Percentiles rank a stretch among this genome's conserved stretches.
These are phyloP conservation scores for Phasia obesa DNA, from an alignment of 2,888 invertebrate species.

Conservation along the genomic window DNA sequence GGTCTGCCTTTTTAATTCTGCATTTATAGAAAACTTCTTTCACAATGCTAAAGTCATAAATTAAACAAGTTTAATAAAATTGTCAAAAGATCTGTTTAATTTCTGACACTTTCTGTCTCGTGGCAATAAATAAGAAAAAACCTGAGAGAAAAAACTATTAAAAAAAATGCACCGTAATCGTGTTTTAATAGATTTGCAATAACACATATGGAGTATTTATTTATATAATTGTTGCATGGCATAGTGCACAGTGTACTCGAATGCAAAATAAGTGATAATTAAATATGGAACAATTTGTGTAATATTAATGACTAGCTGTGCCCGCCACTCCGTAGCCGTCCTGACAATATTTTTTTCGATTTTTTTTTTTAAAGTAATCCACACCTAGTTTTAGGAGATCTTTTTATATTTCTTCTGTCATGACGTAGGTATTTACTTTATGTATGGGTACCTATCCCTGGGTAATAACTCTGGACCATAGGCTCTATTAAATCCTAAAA, in stretches of 20 bases:
- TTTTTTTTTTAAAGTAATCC: no score
- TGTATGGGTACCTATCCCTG: no score
- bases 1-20: slow-evolving; percentile 8
- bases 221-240: not conserved
- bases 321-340: no score
- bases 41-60: slow-evolving; percentile 62
- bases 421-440: no score
- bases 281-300: not conserved
- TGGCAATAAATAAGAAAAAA: slow-evolving; percentile 66
- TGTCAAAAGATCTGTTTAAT: slow-evolving; percentile 70
- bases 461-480: no score
- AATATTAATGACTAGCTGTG: no score
- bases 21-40: slow-evolving; percentile 40
- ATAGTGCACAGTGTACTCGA: slow-evolving; percentile 22
- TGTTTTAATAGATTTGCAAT: slow-evolving; percentile 36
- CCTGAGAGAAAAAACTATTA: not conserved
- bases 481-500: no score
- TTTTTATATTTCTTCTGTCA: no score
- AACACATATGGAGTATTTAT: not conserved
- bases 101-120: slow-evolving; percentile 67
- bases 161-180: slow-evolving; percentile 38
- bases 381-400: no score
- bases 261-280: not conserved
- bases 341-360: no score
- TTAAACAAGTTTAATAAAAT: slow-evolving; percentile 69